Evolutionary conservation across 2,888 invertebrate genomes (phyloP).

Genomic region (Eudasyphora cyanicolor): DNA sequence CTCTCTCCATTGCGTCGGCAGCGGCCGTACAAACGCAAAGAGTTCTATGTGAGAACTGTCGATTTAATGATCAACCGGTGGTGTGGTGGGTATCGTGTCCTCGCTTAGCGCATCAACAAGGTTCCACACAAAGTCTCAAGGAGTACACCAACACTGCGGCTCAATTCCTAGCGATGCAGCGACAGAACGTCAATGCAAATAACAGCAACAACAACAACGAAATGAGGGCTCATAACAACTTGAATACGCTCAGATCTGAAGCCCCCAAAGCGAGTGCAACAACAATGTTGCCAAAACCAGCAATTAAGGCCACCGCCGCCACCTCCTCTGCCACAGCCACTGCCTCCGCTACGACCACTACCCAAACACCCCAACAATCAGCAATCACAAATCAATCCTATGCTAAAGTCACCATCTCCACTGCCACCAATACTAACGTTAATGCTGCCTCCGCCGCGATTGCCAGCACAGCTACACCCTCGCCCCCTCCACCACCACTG

Average conservation of each 20-base stretch:
- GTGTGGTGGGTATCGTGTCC: conserved; percentile 80
- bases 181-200: conserved; percentile 42
- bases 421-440: conserved; percentile 50
- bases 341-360: conserved; percentile 38
- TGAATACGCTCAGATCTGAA: conserved; percentile 49
- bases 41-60: conserved; percentile 77
- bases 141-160: conserved; percentile 41
- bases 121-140: conserved; percentile 66
- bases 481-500: conserved; percentile 69
- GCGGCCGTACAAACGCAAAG: conserved; percentile 64
- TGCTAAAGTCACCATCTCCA: conserved; percentile 36
- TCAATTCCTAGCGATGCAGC: conserved; percentile 35
- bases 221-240: conserved; percentile 24
- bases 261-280: conserved; percentile 20
- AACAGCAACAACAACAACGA: conserved; percentile 39
- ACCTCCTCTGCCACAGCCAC: conserved; percentile 6
- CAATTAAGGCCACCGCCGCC: conserved; percentile 54
- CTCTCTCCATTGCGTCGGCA: conserved; percentile 65
- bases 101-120: conserved; percentile 75
- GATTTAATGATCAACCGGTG: conserved; percentile 78
- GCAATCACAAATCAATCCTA: conserved; percentile 66
- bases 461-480: conserved; percentile 53
- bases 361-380: conserved; percentile 41
- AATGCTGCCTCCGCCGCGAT: conserved; percentile 67
- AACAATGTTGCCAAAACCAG: conserved; percentile 67